Evolutionary conservation across 2,113 vertebrate genomes (phyloP).

Genomic region (Corydoras sp.): DNA sequence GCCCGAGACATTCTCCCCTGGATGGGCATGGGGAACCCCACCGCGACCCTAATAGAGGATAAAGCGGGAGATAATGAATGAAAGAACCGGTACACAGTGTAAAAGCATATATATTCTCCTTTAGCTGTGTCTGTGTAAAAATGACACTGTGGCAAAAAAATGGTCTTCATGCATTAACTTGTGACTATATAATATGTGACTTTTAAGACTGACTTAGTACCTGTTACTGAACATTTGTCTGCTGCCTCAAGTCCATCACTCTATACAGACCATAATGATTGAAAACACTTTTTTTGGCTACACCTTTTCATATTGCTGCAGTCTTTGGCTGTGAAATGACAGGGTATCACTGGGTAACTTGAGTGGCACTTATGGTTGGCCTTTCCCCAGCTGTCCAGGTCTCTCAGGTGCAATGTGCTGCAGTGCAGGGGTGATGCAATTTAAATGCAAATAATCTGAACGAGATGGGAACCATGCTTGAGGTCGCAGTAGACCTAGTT

Average conservation of each 20-base stretch:
- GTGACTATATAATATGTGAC: background rate
- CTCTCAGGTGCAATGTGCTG: slow-evolving; percentile 45
- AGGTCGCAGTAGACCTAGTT: slow-evolving; percentile 46
- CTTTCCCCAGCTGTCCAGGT: slow-evolving; percentile 2
- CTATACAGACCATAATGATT: background rate
- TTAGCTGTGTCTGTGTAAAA: too few species aligned
- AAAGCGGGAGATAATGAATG: too few species aligned
- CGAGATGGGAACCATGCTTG: slow-evolving; percentile 44
- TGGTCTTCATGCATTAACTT: too few species aligned
- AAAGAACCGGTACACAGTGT: too few species aligned
- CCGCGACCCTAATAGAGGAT: too few species aligned
- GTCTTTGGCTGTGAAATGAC: background rate
- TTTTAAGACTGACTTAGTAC: background rate
- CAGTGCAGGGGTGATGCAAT: slow-evolving; percentile 54
- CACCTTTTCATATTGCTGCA: slow-evolving; percentile 2
- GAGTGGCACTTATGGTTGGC: background rate
- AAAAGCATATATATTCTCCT: too few species aligned
- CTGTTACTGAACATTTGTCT: background rate
- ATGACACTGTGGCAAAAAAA: too few species aligned
- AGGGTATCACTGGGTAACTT: background rate
- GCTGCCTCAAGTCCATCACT: background rate
- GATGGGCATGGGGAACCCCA: too few species aligned
- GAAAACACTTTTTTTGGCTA: background rate
- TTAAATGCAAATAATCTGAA: slow-evolving; percentile 64
- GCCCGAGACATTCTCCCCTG: too few species aligned